Percentiles rank a stretch among this genome's conserved stretches.
Evolutionary conservation across 1,140 invertebrate species (phyloP).

Genomic region (Cydia fagiglandana): DNA sequence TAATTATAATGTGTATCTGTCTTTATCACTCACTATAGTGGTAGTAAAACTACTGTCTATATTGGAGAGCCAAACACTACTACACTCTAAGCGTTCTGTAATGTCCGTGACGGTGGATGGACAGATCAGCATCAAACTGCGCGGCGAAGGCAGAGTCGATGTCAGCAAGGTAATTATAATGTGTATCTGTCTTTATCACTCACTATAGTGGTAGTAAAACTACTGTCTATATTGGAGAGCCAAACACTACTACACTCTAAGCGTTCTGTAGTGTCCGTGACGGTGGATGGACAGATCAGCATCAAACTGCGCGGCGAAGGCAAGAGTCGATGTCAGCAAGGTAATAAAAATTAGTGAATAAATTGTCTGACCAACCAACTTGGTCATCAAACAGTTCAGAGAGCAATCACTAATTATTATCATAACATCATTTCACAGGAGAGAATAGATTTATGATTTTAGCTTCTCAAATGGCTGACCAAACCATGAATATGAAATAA

Average conservation of each 20-base stretch:
- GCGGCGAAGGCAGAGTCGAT: conserved; percentile 57
- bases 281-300: conserved; percentile 81
- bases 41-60: conserved; percentile 68
- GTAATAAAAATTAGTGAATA: too few species aligned
- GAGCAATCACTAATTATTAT: too few species aligned
- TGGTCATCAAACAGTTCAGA: too few species aligned
- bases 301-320: conserved; percentile 62
- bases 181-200: too few species aligned
- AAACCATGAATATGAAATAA: too few species aligned
- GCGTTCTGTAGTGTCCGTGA: conserved; percentile 81
- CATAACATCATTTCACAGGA: too few species aligned
- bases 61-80: conserved; percentile 86
- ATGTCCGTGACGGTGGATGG: conserved; percentile 83
- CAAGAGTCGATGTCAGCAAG: conserved; percentile 61
- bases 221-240: conserved; percentile 87
- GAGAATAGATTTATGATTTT: too few species aligned
- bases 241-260: conserved; percentile 88
- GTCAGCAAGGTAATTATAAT: conserved; percentile 36
- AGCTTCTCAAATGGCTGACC: too few species aligned
- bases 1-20: not conserved
- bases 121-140: conserved; percentile 72
- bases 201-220: conserved; percentile 45
- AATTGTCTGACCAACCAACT: too few species aligned
- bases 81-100: conserved; percentile 83
- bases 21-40: too few species aligned